Conservation (phyloP, 2,888 invertebrate genomes). For the Cataglyphis livida region DNA sequence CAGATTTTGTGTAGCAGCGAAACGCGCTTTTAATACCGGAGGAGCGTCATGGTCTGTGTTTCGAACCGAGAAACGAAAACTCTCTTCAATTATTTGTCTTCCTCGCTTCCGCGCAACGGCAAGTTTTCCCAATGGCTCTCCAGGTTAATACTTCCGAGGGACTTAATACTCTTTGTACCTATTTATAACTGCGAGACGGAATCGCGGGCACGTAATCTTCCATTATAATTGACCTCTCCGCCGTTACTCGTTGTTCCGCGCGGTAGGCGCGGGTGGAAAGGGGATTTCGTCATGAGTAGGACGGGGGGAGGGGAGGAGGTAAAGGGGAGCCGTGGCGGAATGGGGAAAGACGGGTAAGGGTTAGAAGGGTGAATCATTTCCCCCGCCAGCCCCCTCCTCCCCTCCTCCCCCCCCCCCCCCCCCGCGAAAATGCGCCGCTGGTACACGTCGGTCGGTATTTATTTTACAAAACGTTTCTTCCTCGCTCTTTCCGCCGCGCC, state of each 20-base stretch:
- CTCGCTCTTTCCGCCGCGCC: slow-evolving; percentile 71
- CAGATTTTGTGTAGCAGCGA: slow-evolving; percentile 24
- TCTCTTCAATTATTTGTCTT: slow-evolving; percentile 68
- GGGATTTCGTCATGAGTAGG: slow-evolving; percentile 8
- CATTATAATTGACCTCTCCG: slow-evolving; percentile 73
- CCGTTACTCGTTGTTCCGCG: slow-evolving; percentile 62
- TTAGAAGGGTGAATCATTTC: slow-evolving; percentile 50
- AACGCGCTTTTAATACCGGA: slow-evolving; percentile 43
- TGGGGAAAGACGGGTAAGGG: slow-evolving; percentile 39
- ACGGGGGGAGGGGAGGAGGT: neutral
- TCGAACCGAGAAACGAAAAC: slow-evolving; percentile 57
- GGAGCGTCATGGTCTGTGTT: slow-evolving; percentile 30
- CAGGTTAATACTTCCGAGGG: slow-evolving; percentile 68
- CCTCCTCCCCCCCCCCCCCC: neutral
- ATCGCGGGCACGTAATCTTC: slow-evolving; percentile 71
- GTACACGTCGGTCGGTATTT: slow-evolving; percentile 71
- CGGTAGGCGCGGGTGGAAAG: slow-evolving; percentile 9
- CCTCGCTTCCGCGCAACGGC: slow-evolving; percentile 64
- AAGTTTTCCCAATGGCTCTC: slow-evolving; percentile 71
- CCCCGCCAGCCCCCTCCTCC: neutral
- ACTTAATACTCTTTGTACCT: slow-evolving; percentile 71
- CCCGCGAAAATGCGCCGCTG: slow-evolving; percentile 31
- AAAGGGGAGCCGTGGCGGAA: slow-evolving; percentile 21
- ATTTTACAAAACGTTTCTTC: slow-evolving; percentile 77
- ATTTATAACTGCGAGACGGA: slow-evolving; percentile 69